Base-by-base conservation (phyloP, 1,140 invertebrate species). In the Microplitis demolitor region DNA sequence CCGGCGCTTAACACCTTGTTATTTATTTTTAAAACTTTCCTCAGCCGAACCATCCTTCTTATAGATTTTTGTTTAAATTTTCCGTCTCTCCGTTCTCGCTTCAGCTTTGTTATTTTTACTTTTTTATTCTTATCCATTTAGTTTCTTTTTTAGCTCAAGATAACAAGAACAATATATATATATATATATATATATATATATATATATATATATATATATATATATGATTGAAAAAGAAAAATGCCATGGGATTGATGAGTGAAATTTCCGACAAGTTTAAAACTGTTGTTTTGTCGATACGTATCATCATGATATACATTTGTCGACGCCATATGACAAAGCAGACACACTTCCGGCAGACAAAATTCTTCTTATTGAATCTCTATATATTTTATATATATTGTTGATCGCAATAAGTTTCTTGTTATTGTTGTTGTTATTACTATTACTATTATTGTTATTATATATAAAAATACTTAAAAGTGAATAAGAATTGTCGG, bases 21-120 rank as follows among this genome's bases (percentile, higher is more conserved):
- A 86, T 87, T 85, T 86, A 86, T 85, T 87, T 87, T 81, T 80
- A 78, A 78, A 83, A 85, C 80, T 83, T 81, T 80, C 74, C 74
- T 35, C 37, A 8, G 14, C 14, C 34, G 3, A 4, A 33, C 14
- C 24, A 8, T 51, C 34, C 11, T 56, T 33, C 54, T 34, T 16
- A 69, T 8, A 9, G 63, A 39, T 56, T 69, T 33, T 53, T 34
- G 33, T 8, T 72, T 53, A 24, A 33, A 66, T 31, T 54, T 6
- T 16, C 62, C 3, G 13, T 64, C 16, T 64, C 54, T 14, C 14
- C 39, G 6, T n/a, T n/a, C 24, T 24, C 24, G 24, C 24, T 24
- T 24, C 0, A 24, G 2, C 24, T 24, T 24, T 24, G 24, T 24
- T 24, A 24, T 24, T 24, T 24, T 24, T 24, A 24, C 2, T 24